Percentiles rank a stretch among this genome's conserved stretches.
Conservation (phyloP, 2,888 invertebrate genomes). For the Coecobrya sp. region DNA sequence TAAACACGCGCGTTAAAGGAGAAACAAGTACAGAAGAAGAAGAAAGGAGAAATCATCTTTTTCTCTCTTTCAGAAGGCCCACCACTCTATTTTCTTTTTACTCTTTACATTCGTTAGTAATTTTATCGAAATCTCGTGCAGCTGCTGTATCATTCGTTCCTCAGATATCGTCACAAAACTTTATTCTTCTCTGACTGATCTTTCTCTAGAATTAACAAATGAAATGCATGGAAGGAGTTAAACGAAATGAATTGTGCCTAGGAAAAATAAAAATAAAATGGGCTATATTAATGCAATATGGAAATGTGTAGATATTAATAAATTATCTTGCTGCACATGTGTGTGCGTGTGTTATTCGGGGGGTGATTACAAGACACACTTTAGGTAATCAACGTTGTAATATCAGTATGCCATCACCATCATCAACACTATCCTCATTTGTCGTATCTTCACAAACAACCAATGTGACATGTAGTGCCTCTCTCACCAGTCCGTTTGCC, state of each 20-base stretch:
- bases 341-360: not conserved
- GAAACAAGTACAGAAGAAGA: not conserved
- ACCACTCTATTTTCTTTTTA: conserved; percentile 10
- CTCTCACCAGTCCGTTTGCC: not conserved
- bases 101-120: not conserved
- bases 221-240: not conserved
- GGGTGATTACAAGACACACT: conserved; percentile 35
- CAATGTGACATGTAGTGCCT: not conserved
- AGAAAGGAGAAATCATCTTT: conserved; percentile 17
- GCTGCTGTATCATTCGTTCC: conserved; percentile 6
- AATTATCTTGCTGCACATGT: conserved; percentile 11
- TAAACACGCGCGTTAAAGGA: not conserved
- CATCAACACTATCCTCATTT: not conserved
- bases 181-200: not conserved
- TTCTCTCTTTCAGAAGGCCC: not conserved
- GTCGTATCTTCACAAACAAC: not conserved
- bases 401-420: conserved; percentile 18
- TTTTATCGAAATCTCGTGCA: conserved; percentile 23
- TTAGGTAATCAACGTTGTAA: conserved; percentile 30
- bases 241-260: conserved; percentile 6
- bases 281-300: not conserved
- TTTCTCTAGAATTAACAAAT: not conserved
- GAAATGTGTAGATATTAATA: conserved; percentile 2
- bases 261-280: conserved; percentile 19
- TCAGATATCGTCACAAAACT: not conserved